Evolutionary conservation across 1,140 invertebrate genomes (phyloP).

Genomic region (Musca domestica): DNA sequence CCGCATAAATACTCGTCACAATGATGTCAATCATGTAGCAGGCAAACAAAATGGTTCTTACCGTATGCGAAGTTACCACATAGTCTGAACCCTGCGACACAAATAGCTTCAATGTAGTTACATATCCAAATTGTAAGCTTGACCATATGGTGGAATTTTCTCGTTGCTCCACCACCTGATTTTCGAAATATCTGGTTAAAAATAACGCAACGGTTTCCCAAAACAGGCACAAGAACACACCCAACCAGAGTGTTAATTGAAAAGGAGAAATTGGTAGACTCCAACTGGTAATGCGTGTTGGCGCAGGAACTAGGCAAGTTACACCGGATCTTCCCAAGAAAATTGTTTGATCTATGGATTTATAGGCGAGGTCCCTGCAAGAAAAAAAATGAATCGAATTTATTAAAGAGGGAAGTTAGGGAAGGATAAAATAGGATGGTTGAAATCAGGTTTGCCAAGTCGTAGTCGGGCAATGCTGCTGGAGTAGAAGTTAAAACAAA

Average conservation of each 20-base stretch:
- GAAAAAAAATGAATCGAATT: neutral
- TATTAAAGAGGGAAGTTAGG: no score
- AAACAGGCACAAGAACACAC: constrained; percentile 33
- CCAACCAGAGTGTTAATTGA: constrained; percentile 38
- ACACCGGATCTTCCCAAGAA: constrained; percentile 43
- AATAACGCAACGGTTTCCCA: constrained; percentile 34
- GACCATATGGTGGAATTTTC: constrained; percentile 27
- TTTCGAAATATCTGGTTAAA: constrained; percentile 25
- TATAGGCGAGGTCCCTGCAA: constrained; percentile 22
- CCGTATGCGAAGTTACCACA: constrained; percentile 31
- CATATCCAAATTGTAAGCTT: constrained; percentile 36
- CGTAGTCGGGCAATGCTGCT: no score
- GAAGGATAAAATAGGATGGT: no score
- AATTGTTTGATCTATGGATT: constrained; percentile 34
- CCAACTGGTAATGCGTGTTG: constrained; percentile 40
- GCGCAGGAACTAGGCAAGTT: constrained; percentile 43
- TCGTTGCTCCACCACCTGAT: neutral
- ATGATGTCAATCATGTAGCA: constrained; percentile 48
- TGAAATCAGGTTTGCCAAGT: no score
- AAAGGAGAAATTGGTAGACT: constrained; percentile 40
- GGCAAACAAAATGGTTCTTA: constrained; percentile 41
- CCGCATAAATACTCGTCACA: constrained; percentile 44
- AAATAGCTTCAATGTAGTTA: constrained; percentile 41
- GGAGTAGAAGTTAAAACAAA: no score
- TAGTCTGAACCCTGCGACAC: constrained; percentile 42